Evolutionary conservation across 2,888 invertebrate species (phyloP).

Genomic region (Eugnorisma glareosa): DNA sequence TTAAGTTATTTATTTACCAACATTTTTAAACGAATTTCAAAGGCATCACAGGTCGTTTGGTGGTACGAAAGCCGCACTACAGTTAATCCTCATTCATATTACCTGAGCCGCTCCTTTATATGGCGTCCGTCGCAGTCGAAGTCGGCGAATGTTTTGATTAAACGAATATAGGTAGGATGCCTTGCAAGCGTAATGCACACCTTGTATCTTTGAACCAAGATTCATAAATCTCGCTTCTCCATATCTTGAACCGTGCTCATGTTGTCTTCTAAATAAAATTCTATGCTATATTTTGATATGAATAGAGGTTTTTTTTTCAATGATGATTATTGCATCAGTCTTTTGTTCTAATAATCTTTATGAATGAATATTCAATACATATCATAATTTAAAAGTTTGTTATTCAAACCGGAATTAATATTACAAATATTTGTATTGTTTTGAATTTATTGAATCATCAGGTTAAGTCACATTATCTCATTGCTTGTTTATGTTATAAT

Average conservation of each 20-base stretch:
- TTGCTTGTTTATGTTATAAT: not conserved
- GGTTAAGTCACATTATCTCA: not conserved
- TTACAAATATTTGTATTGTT: not conserved
- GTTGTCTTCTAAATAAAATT: not conserved
- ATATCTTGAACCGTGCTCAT: conserved; percentile 9
- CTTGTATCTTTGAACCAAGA: conserved; percentile 28
- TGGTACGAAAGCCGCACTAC: conserved; percentile 52
- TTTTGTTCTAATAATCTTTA: not conserved
- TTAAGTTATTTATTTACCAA: conserved; percentile 33
- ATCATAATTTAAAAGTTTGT: not conserved
- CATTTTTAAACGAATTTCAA: conserved; percentile 51
- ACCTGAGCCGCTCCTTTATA: conserved; percentile 58
- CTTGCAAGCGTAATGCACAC: conserved; percentile 53
- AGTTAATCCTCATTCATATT: conserved; percentile 63
- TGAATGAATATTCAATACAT: not conserved
- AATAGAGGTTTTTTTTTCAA: not conserved
- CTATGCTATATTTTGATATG: not conserved
- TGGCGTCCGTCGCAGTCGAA: conserved; percentile 45
- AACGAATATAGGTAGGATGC: conserved; percentile 53
- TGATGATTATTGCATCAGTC: not conserved
- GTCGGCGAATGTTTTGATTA: conserved; percentile 62
- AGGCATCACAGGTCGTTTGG: conserved; percentile 50
- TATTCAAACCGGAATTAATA: not conserved
- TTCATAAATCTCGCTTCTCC: conserved; percentile 43
- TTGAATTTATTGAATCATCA: not conserved